Evolutionary conservation across 2,888 invertebrate species (phyloP), one percentile per base, ranked within the genome.

Genomic region (Magallana nippona): DNA sequence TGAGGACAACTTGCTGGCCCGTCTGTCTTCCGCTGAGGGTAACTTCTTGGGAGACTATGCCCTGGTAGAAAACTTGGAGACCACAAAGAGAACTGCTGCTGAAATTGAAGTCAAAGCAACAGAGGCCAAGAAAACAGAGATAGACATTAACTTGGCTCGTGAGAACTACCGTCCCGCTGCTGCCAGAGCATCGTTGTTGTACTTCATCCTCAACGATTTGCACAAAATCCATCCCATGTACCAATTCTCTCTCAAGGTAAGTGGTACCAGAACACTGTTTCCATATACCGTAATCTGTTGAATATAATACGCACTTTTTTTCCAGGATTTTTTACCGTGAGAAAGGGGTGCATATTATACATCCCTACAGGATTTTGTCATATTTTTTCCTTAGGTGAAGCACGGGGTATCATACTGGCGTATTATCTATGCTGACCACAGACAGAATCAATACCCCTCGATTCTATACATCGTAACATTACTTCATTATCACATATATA

Each of bases 221-320:
- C 97, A 98, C 94, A 98, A 98, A 57, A 98, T 99, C 87, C 98
- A 98, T 95, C 98, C 98, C 0, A 98, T 99, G 91, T 99, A 99
- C 94, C 98, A 98, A 94, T 99, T 99, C 95, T 98, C 98, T 17
- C 95, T 99, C 86, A 98, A 99, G 96, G 98, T 97, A 81, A 85
- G 86, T 44, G 62, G 44, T 44, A 5, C 44, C 44, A 44, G 44
- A 44, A 44, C 44, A 44, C 5, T 0, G 44, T 5, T 44, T 44
- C 8, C 44, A 8, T 44, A 8, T 44, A n/a, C n/a, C n/a, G n/a
- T n/a, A n/a, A n/a, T n/a, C n/a, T n/a, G n/a, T n/a, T n/a, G n/a
- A n/a, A n/a, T n/a, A n/a, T n/a, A n/a, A n/a, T n/a, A n/a, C n/a
- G n/a, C n/a, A n/a, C n/a, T n/a, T n/a, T n/a, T n/a, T n/a, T n/a